Evolutionary conservation across 92 coral and sea anemone genomes (phyloP), one percentile per base, ranked within the genome.

Genomic region (Pocillopora meandrina): DNA sequence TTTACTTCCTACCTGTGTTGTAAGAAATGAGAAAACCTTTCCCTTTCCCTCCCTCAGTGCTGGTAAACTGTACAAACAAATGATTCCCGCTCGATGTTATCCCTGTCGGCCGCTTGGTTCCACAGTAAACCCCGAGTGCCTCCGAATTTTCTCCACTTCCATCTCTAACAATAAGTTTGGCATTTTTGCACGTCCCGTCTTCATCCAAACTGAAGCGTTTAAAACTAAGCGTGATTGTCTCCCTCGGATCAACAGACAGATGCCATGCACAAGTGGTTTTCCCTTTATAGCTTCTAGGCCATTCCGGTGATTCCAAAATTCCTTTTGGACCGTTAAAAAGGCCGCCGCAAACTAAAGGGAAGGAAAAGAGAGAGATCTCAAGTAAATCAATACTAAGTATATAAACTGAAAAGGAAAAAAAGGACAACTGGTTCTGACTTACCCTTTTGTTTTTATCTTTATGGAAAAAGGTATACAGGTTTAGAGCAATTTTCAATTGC

Each of bases 251-350:
- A 34, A 85, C 95, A 15, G 77, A 67, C 21, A 93, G 69, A 20
- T 61, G 82, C 98, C 98, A 93, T 23, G 86, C 87, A 58, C 98
- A 93, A 14, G 84, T 35, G 11, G 88, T 72, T 68, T 78, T 83
- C 8, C 95, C 98, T 65, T 87, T 89, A 90, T 92, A 93, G 71
- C 81, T 79, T 26, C 49, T 74, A 14, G 98, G 98, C 98, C 98
- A 93, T 64, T 92, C 80, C 12, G 98, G 98, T 12, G 98, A 89
- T 66, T 89, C 86, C 42, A 94, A 83, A 55, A 84, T 65, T 21
- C 98, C 98, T 56, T 84, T 68, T 4, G 90, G 82, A 21, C 93
- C 79, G 72, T 65, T 61, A 67, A 87, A 85, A 70, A 90, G 75
- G 2, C 93, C 95, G 2, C 98, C 98, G 61, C 93, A 84, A 2